Evolutionary conservation across 2,113 vertebrate species (phyloP).

Genomic region (Mesocricetus auratus): DNA sequence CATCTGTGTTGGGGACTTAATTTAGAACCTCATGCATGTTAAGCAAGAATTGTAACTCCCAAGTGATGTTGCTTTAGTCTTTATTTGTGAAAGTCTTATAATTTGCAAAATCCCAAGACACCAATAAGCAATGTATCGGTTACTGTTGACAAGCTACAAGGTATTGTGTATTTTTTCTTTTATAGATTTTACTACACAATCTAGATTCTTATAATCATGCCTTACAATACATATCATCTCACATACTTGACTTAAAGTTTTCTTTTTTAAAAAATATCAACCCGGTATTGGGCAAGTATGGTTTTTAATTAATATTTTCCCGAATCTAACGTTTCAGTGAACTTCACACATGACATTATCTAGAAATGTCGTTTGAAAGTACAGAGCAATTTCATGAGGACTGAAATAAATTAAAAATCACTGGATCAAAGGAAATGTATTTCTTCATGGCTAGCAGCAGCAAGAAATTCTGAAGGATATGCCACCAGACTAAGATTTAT

Average conservation of each 20-base stretch:
- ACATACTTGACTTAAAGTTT: constrained; percentile 52
- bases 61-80: neutral
- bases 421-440: constrained; percentile 80
- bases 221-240: neutral
- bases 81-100: constrained; percentile 58
- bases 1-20: neutral
- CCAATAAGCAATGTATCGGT: neutral
- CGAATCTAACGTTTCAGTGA: constrained; percentile 72
- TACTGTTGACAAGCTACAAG: constrained; percentile 56
- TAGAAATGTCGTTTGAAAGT: constrained; percentile 81
- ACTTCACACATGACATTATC: constrained; percentile 77
- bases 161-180: neutral
- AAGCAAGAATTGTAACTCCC: neutral
- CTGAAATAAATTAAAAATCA: constrained; percentile 85
- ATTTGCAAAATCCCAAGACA: constrained; percentile 53
- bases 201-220: neutral
- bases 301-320: constrained; percentile 77
- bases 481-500: constrained; percentile 73
- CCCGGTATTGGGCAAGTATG: constrained; percentile 27
- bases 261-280: constrained; percentile 74
- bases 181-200: neutral
- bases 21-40: neutral
- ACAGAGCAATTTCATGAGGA: constrained; percentile 79
- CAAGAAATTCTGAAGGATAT: constrained; percentile 63
- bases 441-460: constrained; percentile 63